A percentile compares a stretch with the other conserved stretches of the same genome.
Evolutionary conservation across 2,888 invertebrate species (phyloP).

Genomic region (Helicoverpa assulta): DNA sequence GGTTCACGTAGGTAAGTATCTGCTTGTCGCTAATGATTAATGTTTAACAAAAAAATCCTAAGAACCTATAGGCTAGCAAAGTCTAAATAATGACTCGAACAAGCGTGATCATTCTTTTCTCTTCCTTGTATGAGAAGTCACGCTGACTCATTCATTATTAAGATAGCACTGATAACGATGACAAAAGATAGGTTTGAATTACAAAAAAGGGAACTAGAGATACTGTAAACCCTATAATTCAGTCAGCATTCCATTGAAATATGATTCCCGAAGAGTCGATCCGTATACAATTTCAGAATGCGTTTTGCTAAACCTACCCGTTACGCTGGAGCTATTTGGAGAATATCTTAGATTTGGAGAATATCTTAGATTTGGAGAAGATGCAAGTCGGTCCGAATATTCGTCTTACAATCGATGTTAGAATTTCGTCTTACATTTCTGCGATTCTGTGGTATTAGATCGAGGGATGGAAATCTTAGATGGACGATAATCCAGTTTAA

Average conservation of each 20-base stretch:
- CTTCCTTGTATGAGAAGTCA: no score
- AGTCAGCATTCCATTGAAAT: background rate
- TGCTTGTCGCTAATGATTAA: no score
- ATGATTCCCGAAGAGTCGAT: background rate
- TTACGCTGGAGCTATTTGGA: background rate
- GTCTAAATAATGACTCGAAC: no score
- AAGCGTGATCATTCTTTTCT: no score
- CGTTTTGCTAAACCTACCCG: background rate
- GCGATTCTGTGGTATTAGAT: background rate
- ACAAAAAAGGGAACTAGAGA: no score
- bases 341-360: constrained; percentile 25
- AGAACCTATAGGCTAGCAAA: no score
- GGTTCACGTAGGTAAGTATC: no score
- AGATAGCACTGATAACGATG: no score
- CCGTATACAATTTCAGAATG: background rate
- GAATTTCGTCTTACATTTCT: constrained; percentile 16
- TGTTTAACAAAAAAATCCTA: no score
- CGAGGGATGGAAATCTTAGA: background rate
- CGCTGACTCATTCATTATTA: no score
- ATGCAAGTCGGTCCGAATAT: constrained; percentile 20
- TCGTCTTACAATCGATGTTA: constrained; percentile 19
- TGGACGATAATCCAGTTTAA: no score
- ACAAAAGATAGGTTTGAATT: no score
- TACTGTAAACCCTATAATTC: background rate
- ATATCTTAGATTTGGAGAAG: constrained; percentile 18